Evolutionary conservation across 1,140 invertebrate species (phyloP).

Genomic region (Aleiodes sp.): DNA sequence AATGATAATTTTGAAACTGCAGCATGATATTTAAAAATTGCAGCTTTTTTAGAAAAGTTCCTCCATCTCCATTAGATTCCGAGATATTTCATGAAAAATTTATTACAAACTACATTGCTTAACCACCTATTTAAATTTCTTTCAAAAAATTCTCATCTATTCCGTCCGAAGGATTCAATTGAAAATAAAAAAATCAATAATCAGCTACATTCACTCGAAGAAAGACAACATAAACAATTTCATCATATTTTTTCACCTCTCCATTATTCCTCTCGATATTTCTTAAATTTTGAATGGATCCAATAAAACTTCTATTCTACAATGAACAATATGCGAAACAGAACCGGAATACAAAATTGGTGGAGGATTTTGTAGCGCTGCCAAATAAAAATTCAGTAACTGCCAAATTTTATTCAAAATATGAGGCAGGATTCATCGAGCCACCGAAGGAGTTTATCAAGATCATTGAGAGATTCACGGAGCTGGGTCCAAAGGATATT

Average conservation of each 20-base stretch:
- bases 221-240: too few species aligned
- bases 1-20: too few species aligned
- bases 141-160: too few species aligned
- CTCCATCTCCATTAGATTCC: too few species aligned
- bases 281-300: slow-evolving; percentile 37
- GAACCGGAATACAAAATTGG: slow-evolving; percentile 39
- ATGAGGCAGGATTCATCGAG: slow-evolving; percentile 41
- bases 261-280: background rate
- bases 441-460: slow-evolving; percentile 46
- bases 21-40: too few species aligned
- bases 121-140: too few species aligned
- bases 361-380: slow-evolving; percentile 45
- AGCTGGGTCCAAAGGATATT: slow-evolving; percentile 43
- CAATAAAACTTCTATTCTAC: slow-evolving; percentile 47
- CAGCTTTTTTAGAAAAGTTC: too few species aligned
- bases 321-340: slow-evolving; percentile 51
- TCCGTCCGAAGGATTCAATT: too few species aligned
- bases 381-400: slow-evolving; percentile 43
- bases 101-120: too few species aligned
- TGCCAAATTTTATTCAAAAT: slow-evolving; percentile 56
- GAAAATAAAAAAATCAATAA: too few species aligned
- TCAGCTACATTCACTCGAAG: too few species aligned
- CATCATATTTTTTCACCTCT: background rate
- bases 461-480: slow-evolving; percentile 43
- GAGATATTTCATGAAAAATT: too few species aligned